Conservation (phyloP, 2,113 vertebrate species). For the Apus apus region DNA sequence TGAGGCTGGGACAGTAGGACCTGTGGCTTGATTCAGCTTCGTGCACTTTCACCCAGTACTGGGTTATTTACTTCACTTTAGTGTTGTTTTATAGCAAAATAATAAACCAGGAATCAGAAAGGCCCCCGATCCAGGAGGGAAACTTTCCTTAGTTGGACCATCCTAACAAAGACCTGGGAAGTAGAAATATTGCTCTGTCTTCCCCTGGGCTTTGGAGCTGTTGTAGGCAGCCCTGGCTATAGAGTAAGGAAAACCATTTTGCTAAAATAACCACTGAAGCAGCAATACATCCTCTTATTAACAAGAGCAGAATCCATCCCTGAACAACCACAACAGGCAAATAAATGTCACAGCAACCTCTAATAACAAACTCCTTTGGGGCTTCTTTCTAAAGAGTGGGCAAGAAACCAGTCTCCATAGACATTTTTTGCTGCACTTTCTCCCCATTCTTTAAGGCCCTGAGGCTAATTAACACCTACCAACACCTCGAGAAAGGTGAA, state of each 20-base stretch:
- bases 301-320: background rate
- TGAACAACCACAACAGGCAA: background rate
- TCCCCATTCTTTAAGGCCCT: background rate
- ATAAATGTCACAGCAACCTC: background rate
- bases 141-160: background rate
- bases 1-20: fast-evolving
- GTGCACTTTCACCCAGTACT: background rate
- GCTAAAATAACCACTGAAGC: background rate
- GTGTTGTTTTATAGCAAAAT: background rate
- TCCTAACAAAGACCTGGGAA: background rate
- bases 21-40: background rate
- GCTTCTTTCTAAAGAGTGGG: background rate
- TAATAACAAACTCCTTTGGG: background rate
- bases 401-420: background rate
- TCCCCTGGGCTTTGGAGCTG: background rate
- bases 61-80: background rate
- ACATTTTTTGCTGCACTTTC: background rate
- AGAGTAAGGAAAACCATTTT: background rate
- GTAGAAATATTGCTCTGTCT: background rate
- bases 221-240: background rate
- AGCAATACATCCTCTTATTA: background rate
- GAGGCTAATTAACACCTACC: slow-evolving; percentile 19
- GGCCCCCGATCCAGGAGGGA: background rate
- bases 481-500: background rate
- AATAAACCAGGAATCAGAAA: background rate